Conservation (phyloP, 2,113 vertebrate genomes). For the Gallinago paraguaiae region DNA sequence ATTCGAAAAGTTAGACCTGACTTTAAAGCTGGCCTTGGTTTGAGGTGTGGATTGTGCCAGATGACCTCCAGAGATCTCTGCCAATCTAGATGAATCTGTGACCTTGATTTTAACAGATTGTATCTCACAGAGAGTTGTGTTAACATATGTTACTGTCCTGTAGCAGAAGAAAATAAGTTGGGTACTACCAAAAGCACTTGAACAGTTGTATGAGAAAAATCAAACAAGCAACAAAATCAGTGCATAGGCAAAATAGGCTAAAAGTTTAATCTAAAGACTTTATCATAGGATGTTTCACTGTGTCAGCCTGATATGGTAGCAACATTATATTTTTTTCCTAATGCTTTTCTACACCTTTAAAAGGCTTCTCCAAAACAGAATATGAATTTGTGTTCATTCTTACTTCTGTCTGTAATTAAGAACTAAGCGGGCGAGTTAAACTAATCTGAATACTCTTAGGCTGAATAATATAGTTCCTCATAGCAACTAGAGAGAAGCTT, state of each 20-base stretch:
- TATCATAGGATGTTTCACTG: neutral
- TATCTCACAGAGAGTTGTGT: neutral
- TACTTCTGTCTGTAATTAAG: neutral
- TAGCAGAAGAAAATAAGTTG: neutral
- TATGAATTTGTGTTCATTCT: neutral
- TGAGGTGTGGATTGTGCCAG: neutral
- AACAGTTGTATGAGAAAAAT: neutral
- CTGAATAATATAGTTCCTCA: neutral
- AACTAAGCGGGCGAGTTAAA: neutral
- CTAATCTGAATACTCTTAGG: neutral
- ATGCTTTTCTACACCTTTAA: neutral
- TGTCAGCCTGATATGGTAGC: neutral
- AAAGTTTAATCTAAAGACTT: neutral
- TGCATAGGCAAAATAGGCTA: neutral
- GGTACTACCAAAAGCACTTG: neutral
- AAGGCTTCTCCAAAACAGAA: neutral
- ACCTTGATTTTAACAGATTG: neutral
- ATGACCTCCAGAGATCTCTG: neutral
- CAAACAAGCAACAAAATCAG: neutral
- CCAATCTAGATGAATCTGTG: neutral
- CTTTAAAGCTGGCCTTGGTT: neutral
- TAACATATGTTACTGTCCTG: neutral
- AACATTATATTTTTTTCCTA: neutral
- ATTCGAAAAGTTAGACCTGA: neutral
- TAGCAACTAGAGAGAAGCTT: neutral